Base-by-base conservation (phyloP, 2,797 vertebrate species). In the Microctenopoma steveboyesi region DNA sequence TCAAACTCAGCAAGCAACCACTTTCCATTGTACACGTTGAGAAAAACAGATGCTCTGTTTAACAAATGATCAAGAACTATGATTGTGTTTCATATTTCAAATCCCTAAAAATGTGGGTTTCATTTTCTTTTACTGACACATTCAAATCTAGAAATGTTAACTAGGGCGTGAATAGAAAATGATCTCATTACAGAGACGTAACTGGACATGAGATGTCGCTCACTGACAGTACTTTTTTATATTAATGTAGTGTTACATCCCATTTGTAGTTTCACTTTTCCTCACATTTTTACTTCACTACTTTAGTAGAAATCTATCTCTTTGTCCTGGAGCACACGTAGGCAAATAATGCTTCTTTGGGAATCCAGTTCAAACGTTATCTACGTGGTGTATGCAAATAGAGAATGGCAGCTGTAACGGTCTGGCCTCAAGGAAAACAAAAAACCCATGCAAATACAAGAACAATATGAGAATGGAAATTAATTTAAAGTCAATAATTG, bases 391-490 rank as follows among this genome's bases (percentile, higher is more conserved):
- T 61, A 78, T 86, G 76, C 57, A 78, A 76, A 84, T 53, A 58
- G 69, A 70, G 8, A 33, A 56, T 60, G 64, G 84, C 72, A 84
- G 76, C 78, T 83, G 62, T 25, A 74, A 42, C 76, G 27, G 62
- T 71, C 74, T 80, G 28, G 76, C 73, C 63, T 81, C 28, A n/a
- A 76, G 76, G 50, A 84, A 85, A 83, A 83, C 54, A 84, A 80
- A 77, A 65, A 83, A 69, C 54, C 57, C 33, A 72, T 63, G 30
- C 35, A 11, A 76, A 33, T 47, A 57, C 40, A 47, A 27, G 58
- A 57, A 39, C n/a, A 70, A 64, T 55, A 54, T 54, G 50, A 72
- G 35, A 47, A 4, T 18, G 48, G 25, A 40, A 56, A 69, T 75
- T 46, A 11, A 79, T 77, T 69, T 58, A 35, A 72, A 78, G 33